phyloP scores from a whole-genome alignment of 2,113 vertebrate species.

The Phoxinus phoxinus region DNA sequence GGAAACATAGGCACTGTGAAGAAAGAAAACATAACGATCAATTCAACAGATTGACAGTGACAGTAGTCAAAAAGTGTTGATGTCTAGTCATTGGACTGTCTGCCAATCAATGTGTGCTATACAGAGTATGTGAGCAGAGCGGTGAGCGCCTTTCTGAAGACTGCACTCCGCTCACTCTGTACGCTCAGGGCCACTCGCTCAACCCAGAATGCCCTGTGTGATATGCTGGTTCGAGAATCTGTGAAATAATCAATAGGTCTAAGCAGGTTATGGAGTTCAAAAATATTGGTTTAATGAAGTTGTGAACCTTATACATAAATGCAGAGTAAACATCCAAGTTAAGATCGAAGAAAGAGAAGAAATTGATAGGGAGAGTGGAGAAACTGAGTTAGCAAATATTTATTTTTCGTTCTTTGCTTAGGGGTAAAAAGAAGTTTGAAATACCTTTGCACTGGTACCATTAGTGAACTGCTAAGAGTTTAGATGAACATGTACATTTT shows the following conservation, averaged over 20 bases:
- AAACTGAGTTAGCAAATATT: neutral
- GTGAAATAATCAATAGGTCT: no score
- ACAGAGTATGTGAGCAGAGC: neutral
- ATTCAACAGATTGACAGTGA: neutral
- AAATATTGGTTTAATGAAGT: neutral
- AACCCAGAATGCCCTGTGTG: neutral
- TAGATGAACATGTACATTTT: no score
- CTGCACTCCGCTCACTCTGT: no score
- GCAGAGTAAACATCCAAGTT: neutral
- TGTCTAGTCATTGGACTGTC: neutral
- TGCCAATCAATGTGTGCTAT: neutral
- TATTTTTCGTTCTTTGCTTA: no score
- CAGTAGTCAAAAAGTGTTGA: no score
- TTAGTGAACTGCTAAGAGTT: no score
- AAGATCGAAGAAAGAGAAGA: neutral
- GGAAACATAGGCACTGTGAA: constrained; percentile 55
- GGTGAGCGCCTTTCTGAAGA: no score
- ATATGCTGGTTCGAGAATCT: neutral
- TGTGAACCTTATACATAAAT: neutral
- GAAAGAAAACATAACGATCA: neutral
- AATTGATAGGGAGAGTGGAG: neutral
- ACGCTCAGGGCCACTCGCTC: no score
- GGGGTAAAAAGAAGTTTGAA: no score
- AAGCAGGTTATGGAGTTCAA: neutral
- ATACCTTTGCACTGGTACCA: no score